These are phyloP conservation scores for Toxostoma redivivum DNA, from an alignment of 2,113 vertebrate species.

Conservation along the genomic window DNA sequence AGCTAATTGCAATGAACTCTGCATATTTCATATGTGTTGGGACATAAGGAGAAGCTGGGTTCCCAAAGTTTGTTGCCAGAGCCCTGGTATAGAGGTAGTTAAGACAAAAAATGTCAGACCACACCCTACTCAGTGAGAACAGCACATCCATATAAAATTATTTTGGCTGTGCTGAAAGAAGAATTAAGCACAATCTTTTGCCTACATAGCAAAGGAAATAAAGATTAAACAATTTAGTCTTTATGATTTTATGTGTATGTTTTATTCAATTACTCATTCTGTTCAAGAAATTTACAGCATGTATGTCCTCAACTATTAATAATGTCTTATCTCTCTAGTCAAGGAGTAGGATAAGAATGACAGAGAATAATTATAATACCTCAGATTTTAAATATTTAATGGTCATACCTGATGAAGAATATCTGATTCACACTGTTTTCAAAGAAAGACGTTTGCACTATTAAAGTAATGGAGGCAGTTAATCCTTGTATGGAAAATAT, in stretches of 20 bases:
- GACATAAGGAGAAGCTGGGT: not conserved
- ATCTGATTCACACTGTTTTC: not conserved
- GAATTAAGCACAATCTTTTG: not conserved
- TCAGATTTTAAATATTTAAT: not conserved
- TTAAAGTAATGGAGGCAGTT: not conserved
- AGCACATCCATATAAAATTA: not conserved
- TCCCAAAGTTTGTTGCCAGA: conserved; percentile 53
- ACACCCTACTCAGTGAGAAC: conserved; percentile 25
- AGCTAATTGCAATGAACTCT: conserved; percentile 7
- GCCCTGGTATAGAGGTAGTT: conserved; percentile 16
- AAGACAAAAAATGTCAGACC: conserved; percentile 22
- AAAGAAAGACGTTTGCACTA: not conserved
- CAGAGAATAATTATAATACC: not conserved
- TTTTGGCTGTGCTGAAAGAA: conserved; percentile 28
- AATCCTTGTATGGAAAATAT: not conserved
- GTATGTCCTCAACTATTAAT: not conserved
- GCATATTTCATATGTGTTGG: not conserved
- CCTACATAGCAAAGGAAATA: not conserved
- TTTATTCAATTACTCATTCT: not conserved
- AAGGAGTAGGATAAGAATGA: not conserved
- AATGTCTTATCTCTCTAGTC: not conserved
- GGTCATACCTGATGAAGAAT: not conserved
- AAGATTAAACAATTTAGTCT: not conserved
- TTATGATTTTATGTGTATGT: not conserved
- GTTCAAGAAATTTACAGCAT: not conserved